phyloP scores from a whole-genome alignment of 2,113 vertebrate species.

The Phrynocephalus versicolor region DNA sequence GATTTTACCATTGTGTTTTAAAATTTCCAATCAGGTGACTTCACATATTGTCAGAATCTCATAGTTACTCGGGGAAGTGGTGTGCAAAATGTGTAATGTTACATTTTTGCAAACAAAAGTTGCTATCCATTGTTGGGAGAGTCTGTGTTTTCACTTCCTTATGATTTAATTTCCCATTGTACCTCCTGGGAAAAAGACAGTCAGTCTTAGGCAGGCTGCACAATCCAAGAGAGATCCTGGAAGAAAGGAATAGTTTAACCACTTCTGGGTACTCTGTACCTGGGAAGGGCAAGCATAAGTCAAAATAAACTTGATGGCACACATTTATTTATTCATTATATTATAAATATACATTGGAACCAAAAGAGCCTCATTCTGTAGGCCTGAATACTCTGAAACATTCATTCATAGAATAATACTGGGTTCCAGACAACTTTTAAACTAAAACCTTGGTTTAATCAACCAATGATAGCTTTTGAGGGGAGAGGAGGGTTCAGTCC shows the following conservation, averaged over 20 bases:
- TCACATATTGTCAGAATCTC: neutral
- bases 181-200: too few species aligned
- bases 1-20: neutral
- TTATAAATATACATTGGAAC: neutral
- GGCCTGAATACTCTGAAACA: neutral
- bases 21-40: neutral
- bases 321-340: too few species aligned
- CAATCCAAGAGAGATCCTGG: too few species aligned
- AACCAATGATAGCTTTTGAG: neutral
- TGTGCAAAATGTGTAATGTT: neutral
- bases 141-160: neutral
- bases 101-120: neutral
- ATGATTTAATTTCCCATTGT: too few species aligned
- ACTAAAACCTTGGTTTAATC: neutral
- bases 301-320: too few species aligned
- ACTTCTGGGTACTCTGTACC: too few species aligned
- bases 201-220: too few species aligned
- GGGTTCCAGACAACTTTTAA: neutral
- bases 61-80: neutral
- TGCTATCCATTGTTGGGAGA: neutral
- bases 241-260: too few species aligned
- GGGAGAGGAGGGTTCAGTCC: too few species aligned
- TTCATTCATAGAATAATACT: neutral
- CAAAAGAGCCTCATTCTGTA: neutral
- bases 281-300: too few species aligned